Conservation (phyloP, 2,888 invertebrate genomes). For the Rotaria socialis region DNA sequence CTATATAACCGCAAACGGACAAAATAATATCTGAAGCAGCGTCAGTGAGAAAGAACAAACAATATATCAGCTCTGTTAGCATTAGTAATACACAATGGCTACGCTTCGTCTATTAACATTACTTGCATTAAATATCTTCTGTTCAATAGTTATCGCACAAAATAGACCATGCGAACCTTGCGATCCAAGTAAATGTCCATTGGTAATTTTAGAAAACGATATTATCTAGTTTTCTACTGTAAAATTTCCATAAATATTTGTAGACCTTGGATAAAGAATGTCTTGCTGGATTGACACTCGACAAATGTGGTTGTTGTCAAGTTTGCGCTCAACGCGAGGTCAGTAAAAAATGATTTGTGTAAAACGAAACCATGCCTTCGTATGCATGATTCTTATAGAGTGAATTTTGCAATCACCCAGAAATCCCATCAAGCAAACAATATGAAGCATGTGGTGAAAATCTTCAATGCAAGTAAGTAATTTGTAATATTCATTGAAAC, state of each 20-base stretch:
- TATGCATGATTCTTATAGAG: background rate
- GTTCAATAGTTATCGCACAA: background rate
- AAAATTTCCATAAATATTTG: background rate
- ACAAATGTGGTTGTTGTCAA: conserved; percentile 28
- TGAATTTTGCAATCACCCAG: conserved; percentile 30
- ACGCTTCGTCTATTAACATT: background rate
- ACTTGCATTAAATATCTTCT: background rate
- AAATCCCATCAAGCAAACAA: background rate
- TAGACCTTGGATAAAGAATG: conserved; percentile 27
- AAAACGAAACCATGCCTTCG: background rate
- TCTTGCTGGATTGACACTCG: conserved; percentile 5
- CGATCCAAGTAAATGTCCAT: conserved; percentile 16
- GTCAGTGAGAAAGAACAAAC: conserved; percentile 16
- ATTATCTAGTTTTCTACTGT: background rate
- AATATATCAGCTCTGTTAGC: background rate
- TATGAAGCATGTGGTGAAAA: conserved; percentile 34
- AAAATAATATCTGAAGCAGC: background rate
- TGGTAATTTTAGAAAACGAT: background rate
- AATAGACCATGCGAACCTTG: background rate
- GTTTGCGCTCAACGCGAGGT: conserved; percentile 37
- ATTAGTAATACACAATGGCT: background rate
- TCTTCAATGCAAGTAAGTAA: conserved; percentile 29
- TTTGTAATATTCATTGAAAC: background rate
- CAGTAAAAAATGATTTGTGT: too few relatives aligned
- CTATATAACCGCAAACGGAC: conserved; percentile 8